Base-by-base conservation (phyloP, 2,888 invertebrate genomes). In the Drosophila heteroneura region DNA sequence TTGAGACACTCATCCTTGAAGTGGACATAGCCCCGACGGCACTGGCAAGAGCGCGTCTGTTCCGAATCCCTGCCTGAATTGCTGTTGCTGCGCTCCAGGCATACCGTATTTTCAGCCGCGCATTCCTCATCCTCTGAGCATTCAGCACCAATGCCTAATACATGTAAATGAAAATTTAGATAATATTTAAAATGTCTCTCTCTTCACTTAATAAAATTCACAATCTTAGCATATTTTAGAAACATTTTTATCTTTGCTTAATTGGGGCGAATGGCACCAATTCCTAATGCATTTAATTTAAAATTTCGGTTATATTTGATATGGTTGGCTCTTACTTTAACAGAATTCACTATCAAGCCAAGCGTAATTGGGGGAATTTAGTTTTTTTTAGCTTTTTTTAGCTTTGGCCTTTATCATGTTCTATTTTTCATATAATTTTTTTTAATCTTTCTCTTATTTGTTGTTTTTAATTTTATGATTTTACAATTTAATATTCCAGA, bases 1-100 rank as follows among this genome's bases (percentile, higher is more conserved):
- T 92, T 92, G 3, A 93, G 72, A 52, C 93, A 93, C 74, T 92
- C 90, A 68, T 92, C 92, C 60, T 92, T 90, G 62, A 92, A 91
- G 64, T 92, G 92, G 3, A 93, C 92, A 66, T 90, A 93, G 6
- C 93, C 93, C 65, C 91, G 91, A 37, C 92, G 91, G 58, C 93
- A 93, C 74, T 93, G 92, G 37, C 93, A 93, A 1, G 92, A 79
- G 9, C 87, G 81, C 32, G 76, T 68, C 53, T 83, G 83, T 10
- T 91, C 85, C 9, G 76, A 79, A 52, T 88, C 85, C 35, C 76
- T 88, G 19, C 66, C 78, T 26, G 79, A 82, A n/a, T 49, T 76
- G 33, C 69, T 81, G 35, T 76, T 86, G 41, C 74, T 75, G 12
- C 74, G 74, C 44, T 62, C 78, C 61, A 76, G 81, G 57, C 93